Conservation (phyloP, 2,888 invertebrate species). For the Gastrophysa polygoni region DNA sequence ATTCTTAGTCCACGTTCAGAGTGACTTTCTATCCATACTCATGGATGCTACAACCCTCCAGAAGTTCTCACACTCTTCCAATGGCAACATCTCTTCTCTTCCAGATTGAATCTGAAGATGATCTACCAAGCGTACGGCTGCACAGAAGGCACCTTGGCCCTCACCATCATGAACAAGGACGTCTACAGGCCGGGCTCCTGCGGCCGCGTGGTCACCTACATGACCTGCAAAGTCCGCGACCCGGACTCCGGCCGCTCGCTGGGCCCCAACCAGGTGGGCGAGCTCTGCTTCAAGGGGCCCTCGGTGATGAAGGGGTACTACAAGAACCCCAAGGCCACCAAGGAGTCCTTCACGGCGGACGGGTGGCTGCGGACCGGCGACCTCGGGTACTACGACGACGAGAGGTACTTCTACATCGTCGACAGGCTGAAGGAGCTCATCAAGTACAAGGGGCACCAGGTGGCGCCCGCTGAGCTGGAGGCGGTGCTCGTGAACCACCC, state of each 20-base stretch:
- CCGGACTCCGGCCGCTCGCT: slow-evolving; percentile 66
- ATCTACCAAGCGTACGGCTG: slow-evolving; percentile 78
- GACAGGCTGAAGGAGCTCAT: slow-evolving; percentile 89
- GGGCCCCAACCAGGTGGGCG: slow-evolving; percentile 72
- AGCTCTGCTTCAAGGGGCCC: slow-evolving; percentile 81
- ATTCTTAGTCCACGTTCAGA: too few relatives aligned
- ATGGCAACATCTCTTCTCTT: neutral
- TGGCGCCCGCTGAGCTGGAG: slow-evolving; percentile 88
- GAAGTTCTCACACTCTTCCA: neutral
- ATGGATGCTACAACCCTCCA: neutral
- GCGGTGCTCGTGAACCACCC: slow-evolving; percentile 75
- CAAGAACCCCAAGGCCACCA: slow-evolving; percentile 69
- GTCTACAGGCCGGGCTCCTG: slow-evolving; percentile 65
- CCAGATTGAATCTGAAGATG: slow-evolving; percentile 58
- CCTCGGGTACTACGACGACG: slow-evolving; percentile 79
- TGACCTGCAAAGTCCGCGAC: slow-evolving; percentile 68
- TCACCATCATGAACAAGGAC: slow-evolving; percentile 47
- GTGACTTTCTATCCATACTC: too few relatives aligned
- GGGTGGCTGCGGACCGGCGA: slow-evolving; percentile 84
- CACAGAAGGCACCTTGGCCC: slow-evolving; percentile 73
- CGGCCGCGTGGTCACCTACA: slow-evolving; percentile 67
- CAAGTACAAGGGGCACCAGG: slow-evolving; percentile 84
- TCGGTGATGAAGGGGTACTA: slow-evolving; percentile 75
- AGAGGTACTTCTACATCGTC: slow-evolving; percentile 80
- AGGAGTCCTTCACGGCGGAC: slow-evolving; percentile 69